Evolutionary conservation across 2,113 vertebrate species (phyloP).

Genomic region (Apistogramma diplotaenia): DNA sequence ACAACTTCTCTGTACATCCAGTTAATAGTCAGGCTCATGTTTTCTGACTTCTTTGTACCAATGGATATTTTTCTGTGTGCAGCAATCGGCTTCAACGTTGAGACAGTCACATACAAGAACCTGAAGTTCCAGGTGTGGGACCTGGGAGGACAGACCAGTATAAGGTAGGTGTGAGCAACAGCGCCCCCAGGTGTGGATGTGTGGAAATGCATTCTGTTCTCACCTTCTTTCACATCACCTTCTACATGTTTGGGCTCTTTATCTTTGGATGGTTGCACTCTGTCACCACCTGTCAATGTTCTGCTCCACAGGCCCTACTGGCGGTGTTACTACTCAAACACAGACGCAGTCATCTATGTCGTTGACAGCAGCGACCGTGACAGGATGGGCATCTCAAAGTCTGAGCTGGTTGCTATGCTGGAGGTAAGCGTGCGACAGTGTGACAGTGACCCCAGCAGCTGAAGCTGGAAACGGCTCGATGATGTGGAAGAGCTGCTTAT

Average conservation of each 20-base stretch:
- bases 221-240: neutral
- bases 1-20: neutral
- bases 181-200: neutral
- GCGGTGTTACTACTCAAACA: slow-evolving; percentile 98
- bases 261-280: neutral
- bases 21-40: neutral
- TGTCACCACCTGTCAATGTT: neutral
- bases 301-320: slow-evolving; percentile 88
- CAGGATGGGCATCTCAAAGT: slow-evolving; percentile 97
- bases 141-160: slow-evolving; percentile 97
- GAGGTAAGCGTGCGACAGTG: slow-evolving; percentile 79
- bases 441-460: neutral
- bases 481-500: neutral
- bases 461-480: neutral
- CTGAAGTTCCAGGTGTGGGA: slow-evolving; percentile 99
- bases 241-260: neutral
- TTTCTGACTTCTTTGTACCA: neutral
- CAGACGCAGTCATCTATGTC: slow-evolving; percentile 96
- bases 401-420: slow-evolving; percentile 96
- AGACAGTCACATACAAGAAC: slow-evolving; percentile 96
- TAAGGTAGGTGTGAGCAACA: slow-evolving; percentile 79
- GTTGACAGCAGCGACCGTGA: slow-evolving; percentile 98
- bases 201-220: neutral
- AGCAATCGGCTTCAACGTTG: slow-evolving; percentile 99
- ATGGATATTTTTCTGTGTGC: slow-evolving; percentile 30